Conservation (phyloP, 2,888 invertebrate species). For the Sclerodermus sp. region DNA sequence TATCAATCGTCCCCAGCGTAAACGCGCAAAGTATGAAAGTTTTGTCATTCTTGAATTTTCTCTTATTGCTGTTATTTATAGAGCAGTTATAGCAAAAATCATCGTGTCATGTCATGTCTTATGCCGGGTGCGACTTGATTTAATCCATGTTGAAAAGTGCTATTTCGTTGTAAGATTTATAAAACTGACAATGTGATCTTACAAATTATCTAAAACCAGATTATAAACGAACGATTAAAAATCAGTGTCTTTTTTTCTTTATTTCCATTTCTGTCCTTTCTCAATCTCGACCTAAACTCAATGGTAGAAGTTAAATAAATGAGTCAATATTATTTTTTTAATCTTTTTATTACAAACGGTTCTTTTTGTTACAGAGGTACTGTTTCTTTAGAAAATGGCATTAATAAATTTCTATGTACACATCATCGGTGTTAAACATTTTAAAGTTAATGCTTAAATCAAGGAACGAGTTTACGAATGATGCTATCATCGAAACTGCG, state of each 20-base stretch:
- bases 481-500: conserved; percentile 40
- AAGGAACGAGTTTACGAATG: too few relatives aligned
- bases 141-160: conserved; percentile 2
- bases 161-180: conserved; percentile 12
- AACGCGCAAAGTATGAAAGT: conserved; percentile 12
- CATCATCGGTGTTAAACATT: too few relatives aligned
- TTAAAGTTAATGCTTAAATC: too few relatives aligned
- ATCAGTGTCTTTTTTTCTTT: not conserved
- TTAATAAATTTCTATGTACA: too few relatives aligned
- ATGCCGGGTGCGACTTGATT: too few relatives aligned
- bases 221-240: not conserved
- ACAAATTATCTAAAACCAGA: conserved; percentile 8
- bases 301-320: not conserved
- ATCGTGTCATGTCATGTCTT: too few relatives aligned
- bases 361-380: not conserved
- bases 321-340: too few relatives aligned
- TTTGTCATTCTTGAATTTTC: not conserved
- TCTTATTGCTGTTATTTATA: too few relatives aligned
- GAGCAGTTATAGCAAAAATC: too few relatives aligned
- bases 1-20: conserved; percentile 20
- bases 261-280: not conserved
- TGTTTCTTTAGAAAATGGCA: not conserved
- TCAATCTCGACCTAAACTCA: not conserved
- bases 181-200: conserved; percentile 11
- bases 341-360: too few relatives aligned